Base-by-base conservation (phyloP, 2,888 invertebrate species). In the Heliconius charithonia region DNA sequence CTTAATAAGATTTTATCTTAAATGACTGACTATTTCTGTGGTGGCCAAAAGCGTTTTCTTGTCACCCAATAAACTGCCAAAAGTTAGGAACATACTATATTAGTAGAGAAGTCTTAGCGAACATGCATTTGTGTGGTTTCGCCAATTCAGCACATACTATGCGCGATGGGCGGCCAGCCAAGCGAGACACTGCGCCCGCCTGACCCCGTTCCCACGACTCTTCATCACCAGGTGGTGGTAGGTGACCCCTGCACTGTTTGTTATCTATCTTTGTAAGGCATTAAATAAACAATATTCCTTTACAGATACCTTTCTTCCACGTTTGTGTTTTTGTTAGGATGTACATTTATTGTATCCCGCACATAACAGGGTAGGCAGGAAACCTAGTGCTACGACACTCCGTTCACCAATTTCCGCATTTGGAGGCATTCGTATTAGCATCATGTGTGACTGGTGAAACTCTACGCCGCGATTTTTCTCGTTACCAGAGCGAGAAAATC, bases 181-280 rank as follows among this genome's bases (percentile, higher is more conserved):
- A 87, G 93, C 94, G 93, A 85, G 89, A 90, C 92, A 88, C 85
- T 85, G 87, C 91, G 92, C 87, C 92, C 91, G 92, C 91, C 85
- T 94, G 93, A 93, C 94, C 94, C 86, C 91, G 90, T 95, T 95
- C 94, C 89, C 94, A 95, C 94, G 93, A 82, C 82, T 81, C 84
- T 81, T 80, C 83, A 80, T 78, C 83, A 81, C 81, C 82, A 84
- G 84, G 82, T 82, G 83, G 82, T 82, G 83, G 82, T 85, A 86
- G 87, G 82, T 90, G 92, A 91, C 90, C 90, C 89, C 86, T 76
- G 81, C 79, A 73, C 51, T 78, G 81, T 75, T 83, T 83, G 81
- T 82, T 80, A 59, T n/a, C 22, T 45, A 51, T 41, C n/a, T 59
- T 56, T 13, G n/a, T 29, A 66, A 76, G 12, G 69, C 69, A 69